Percentiles rank a stretch among this genome's conserved stretches.
These are phyloP conservation scores for Zophobas atratus DNA, from an alignment of 1,140 invertebrate genomes.

Conservation along the genomic window DNA sequence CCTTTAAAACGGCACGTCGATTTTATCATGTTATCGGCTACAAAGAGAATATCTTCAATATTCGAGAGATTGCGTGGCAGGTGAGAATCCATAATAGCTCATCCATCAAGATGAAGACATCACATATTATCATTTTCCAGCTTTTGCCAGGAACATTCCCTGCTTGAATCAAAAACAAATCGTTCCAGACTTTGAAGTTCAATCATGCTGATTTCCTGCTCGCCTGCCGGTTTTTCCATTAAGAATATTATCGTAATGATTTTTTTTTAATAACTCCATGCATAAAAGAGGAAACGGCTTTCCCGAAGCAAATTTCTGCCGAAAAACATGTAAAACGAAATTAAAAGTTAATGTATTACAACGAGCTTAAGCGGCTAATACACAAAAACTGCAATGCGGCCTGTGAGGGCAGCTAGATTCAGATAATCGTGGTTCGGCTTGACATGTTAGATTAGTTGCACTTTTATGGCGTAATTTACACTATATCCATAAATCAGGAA, in stretches of 20 bases:
- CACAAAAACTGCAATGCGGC: slow-evolving; percentile 32
- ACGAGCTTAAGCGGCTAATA: background rate
- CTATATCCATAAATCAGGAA: slow-evolving; percentile 59
- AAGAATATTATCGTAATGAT: slow-evolving; percentile 10
- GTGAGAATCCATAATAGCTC: slow-evolving; percentile 45
- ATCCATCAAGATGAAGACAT: slow-evolving; percentile 45
- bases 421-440: background rate
- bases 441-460: slow-evolving; percentile 56
- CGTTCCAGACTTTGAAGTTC: slow-evolving; percentile 14
- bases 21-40: slow-evolving; percentile 48
- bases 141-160: slow-evolving; percentile 20
- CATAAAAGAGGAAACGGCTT: background rate
- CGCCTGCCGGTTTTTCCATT: slow-evolving; percentile 30
- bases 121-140: slow-evolving; percentile 43
- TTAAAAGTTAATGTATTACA: slow-evolving; percentile 28
- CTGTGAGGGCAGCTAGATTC: slow-evolving; percentile 2
- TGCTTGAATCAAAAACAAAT: slow-evolving; percentile 20
- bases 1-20: slow-evolving; percentile 37
- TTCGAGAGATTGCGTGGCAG: slow-evolving; percentile 40
- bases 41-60: slow-evolving; percentile 45
- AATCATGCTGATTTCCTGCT: slow-evolving; percentile 7
- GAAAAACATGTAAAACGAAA: slow-evolving; percentile 23
- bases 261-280: background rate
- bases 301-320: background rate
- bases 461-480: slow-evolving; percentile 61